Evolutionary conservation across 2,888 invertebrate genomes (phyloP), one percentile per base, ranked within the genome.

Genomic region (Phymatocera aterrima): DNA sequence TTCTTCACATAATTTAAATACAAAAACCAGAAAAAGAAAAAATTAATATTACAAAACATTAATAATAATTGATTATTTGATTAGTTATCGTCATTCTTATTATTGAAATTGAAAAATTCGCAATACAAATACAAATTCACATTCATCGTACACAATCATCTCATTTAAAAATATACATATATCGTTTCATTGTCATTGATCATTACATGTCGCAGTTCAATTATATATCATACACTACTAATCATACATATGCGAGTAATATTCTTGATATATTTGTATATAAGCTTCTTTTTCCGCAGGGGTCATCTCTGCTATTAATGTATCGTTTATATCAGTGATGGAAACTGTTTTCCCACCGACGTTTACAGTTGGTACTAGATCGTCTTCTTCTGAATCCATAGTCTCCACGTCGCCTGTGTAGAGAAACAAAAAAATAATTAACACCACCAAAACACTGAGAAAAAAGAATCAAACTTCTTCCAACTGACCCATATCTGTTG

Each of bases 201-300:
- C n/a, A 15, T 24, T 12, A 12, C 6, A 24, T 34, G n/a, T 46
- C 24, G 2, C n/a, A n/a, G n/a, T n/a, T 43, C 6, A 43, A 43
- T 0, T 10, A 43, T 6, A 43, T 10, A 68, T 82, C 78, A 79
- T 68, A 80, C 54, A 65, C 40, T 74, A 82, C 90, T 91, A 97
- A 91, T 96, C 96, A 87, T 95, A 96, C 93, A 97, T 96, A 90
- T 97, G 96, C 83, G 97, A 96, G 91, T 97, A 98, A 91, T 96
- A 96, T 90, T 98, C 98, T 90, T 98, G 98, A 89, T 97, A 98
- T 60, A 97, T 94, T 91, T 97, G 96, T 84, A 98, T 98, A 91
- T 98, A 99, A 51, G 96, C 95, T 88, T 98, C 97, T 91, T 98
- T 98, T 89, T 99, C 98, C 3, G 95, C 92, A 24, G 96, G 95